Evolutionary conservation across 2,113 vertebrate species (phyloP).

Genomic region (Labeo rohita): DNA sequence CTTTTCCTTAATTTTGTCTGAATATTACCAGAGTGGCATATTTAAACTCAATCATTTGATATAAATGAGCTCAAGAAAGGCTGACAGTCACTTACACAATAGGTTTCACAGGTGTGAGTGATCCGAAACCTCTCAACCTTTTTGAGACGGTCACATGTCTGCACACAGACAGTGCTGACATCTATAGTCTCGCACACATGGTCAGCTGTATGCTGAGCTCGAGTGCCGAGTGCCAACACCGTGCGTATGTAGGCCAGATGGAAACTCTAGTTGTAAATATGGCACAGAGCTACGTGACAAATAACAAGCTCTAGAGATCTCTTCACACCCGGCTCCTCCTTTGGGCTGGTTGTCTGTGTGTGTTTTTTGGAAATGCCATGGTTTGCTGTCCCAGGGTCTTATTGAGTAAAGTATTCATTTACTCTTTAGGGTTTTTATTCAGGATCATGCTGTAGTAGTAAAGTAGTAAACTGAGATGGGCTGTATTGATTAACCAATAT

Average conservation of each 20-base stretch:
- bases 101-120: conserved; percentile 56
- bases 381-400: background rate
- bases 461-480: background rate
- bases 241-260: conserved; percentile 2
- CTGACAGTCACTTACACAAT: conserved; percentile 28
- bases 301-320: conserved; percentile 12
- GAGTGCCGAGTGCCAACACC: background rate
- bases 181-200: conserved; percentile 11
- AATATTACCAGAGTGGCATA: background rate
- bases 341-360: background rate
- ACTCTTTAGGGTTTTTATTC: background rate
- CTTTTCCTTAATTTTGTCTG: conserved; percentile 7
- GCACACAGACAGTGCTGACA: conserved; percentile 35
- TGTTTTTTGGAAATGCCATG: background rate
- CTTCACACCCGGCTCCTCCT: background rate
- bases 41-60: background rate
- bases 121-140: conserved; percentile 64
- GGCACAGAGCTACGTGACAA: background rate
- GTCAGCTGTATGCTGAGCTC: background rate
- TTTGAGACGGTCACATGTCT: conserved; percentile 55
- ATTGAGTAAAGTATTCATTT: background rate
- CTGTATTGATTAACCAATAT: background rate
- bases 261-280: conserved; percentile 8
- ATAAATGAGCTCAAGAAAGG: conserved; percentile 11
- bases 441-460: background rate